A percentile compares a stretch with the other conserved stretches of the same genome.
Conservation (phyloP, 2,888 invertebrate genomes). For the Anarsia innoxiella region DNA sequence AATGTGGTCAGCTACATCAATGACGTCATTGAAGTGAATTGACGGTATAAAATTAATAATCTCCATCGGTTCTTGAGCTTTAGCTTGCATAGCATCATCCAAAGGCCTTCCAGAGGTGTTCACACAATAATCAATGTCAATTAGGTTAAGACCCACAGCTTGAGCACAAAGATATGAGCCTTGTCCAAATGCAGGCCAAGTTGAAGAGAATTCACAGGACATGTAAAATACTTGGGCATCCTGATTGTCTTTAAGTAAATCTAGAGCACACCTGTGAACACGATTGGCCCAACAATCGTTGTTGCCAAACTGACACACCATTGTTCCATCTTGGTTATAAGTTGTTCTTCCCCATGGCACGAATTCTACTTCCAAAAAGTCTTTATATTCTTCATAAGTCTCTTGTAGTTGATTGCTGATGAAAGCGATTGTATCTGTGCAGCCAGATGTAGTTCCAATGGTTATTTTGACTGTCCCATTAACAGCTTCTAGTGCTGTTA, state of each 20-base stretch:
- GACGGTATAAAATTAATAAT: constrained; percentile 45
- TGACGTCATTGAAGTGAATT: constrained; percentile 43
- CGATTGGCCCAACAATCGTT: constrained; percentile 62
- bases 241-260: constrained; percentile 38
- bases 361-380: constrained; percentile 52
- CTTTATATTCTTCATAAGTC: constrained; percentile 39
- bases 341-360: constrained; percentile 62
- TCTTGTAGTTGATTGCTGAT: constrained; percentile 35
- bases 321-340: constrained; percentile 26
- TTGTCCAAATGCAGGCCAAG: constrained; percentile 31
- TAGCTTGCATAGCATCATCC: constrained; percentile 37
- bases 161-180: constrained; percentile 45
- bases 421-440: constrained; percentile 45
- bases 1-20: constrained; percentile 25
- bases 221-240: constrained; percentile 50
- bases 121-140: constrained; percentile 47
- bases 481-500: no score
- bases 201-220: constrained; percentile 48
- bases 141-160: constrained; percentile 36
- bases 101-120: constrained; percentile 35
- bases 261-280: constrained; percentile 51
- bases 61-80: constrained; percentile 32
- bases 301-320: constrained; percentile 40
- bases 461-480: constrained; percentile 52
- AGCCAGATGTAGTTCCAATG: constrained; percentile 48